Evolutionary conservation across 1,140 invertebrate genomes (phyloP).

Genomic region (Drosophila baimaii): DNA sequence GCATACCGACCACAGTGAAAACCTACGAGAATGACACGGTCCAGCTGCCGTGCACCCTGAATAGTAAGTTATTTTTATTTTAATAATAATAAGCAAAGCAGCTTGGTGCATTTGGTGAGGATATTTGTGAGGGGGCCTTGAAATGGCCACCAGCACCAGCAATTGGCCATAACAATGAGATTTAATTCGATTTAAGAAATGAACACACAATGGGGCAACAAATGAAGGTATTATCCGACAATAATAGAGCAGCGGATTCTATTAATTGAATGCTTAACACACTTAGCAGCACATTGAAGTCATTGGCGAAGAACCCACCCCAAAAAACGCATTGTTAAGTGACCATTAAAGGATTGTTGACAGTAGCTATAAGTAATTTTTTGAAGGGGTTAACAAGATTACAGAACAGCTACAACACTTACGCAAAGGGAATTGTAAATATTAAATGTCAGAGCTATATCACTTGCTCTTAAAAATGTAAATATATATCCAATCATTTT

Average conservation of each 20-base stretch:
- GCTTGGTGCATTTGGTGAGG: neutral
- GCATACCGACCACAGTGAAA: slow-evolving; percentile 89
- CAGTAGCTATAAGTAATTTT: slow-evolving; percentile 13
- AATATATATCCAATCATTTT: no score
- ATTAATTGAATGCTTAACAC: slow-evolving; percentile 61
- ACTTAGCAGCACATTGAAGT: slow-evolving; percentile 16
- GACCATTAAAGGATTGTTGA: slow-evolving; percentile 46
- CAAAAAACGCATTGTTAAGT: slow-evolving; percentile 13
- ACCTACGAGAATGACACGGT: slow-evolving; percentile 90
- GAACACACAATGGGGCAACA: slow-evolving; percentile 55
- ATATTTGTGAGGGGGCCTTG: slow-evolving; percentile 46
- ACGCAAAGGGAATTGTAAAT: neutral
- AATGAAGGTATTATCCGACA: slow-evolving; percentile 59
- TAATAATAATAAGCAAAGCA: neutral
- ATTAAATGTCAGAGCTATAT: neutral
- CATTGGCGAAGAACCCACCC: slow-evolving; percentile 15
- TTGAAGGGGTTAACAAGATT: slow-evolving; percentile 38
- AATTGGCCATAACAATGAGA: slow-evolving; percentile 71
- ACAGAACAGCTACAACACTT: slow-evolving; percentile 1
- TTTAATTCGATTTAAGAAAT: slow-evolving; percentile 72
- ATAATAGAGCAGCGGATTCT: slow-evolving; percentile 61
- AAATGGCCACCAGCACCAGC: slow-evolving; percentile 39
- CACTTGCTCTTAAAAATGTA: neutral
- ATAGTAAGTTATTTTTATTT: slow-evolving; percentile 66
- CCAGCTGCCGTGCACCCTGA: slow-evolving; percentile 88